Conservation (phyloP, 1,140 invertebrate genomes). For the Ctenoplectra terminalis region DNA sequence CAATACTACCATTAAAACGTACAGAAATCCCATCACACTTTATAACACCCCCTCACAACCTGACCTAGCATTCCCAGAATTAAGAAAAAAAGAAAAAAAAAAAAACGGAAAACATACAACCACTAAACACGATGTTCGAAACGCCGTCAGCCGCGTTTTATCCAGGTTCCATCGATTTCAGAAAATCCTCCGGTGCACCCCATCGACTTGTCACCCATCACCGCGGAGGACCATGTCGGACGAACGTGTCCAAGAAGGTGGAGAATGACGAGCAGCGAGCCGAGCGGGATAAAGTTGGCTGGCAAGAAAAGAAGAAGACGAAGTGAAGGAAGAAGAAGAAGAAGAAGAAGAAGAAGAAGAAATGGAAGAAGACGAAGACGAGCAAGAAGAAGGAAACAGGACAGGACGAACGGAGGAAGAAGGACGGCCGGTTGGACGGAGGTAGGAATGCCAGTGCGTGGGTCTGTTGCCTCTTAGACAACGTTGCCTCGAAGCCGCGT, state of each 20-base stretch:
- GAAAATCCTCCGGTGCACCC: background rate
- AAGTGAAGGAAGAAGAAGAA: constrained; percentile 54
- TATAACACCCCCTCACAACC: too few species aligned
- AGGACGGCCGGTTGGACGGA: constrained; percentile 49
- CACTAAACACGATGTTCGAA: background rate
- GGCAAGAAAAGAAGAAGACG: constrained; percentile 59
- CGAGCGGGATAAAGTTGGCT: constrained; percentile 57
- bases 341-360: constrained; percentile 37
- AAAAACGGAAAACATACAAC: too few species aligned
- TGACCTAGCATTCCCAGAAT: too few species aligned
- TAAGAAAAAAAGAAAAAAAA: too few species aligned
- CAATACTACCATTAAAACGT: too few species aligned
- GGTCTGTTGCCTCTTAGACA: constrained; percentile 80
- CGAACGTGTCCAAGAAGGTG: constrained; percentile 52
- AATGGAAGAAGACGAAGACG: constrained; percentile 61
- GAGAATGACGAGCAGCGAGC: constrained; percentile 63
- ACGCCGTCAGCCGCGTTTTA: background rate
- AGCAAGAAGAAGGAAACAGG: constrained; percentile 31
- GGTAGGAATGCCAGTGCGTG: constrained; percentile 79
- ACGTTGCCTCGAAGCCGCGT: constrained; percentile 79
- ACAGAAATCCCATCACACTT: too few species aligned
- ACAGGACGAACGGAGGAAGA: constrained; percentile 56
- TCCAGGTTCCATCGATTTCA: constrained; percentile 16
- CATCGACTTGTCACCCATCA: constrained; percentile 13
- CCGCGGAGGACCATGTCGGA: constrained; percentile 15